phyloP scores from a whole-genome alignment of 2,888 invertebrate species.

The Agapostemon virescens region DNA sequence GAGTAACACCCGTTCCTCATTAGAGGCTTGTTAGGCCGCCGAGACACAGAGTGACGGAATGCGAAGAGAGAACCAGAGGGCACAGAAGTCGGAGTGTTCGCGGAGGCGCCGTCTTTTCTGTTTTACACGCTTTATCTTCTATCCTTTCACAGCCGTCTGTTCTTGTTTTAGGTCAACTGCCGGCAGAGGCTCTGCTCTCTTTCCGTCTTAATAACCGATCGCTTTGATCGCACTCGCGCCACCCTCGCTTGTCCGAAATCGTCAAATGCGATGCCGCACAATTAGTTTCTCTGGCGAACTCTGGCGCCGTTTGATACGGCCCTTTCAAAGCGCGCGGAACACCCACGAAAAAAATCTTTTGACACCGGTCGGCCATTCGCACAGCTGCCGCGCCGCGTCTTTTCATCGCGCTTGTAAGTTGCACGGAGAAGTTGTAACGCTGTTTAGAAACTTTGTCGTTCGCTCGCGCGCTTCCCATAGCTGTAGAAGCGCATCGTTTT shows the following conservation, averaged over 20 bases:
- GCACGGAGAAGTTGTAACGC: background rate
- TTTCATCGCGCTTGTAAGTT: background rate
- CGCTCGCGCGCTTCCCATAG: background rate
- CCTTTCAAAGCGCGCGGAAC: background rate
- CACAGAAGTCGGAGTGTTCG: constrained; percentile 58
- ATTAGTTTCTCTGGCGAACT: background rate
- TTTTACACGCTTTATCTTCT: constrained; percentile 38
- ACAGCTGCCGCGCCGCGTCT: background rate
- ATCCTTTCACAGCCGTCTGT: constrained; percentile 26
- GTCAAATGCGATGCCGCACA: background rate
- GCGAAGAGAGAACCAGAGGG: constrained; percentile 55
- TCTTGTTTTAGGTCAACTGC: constrained; percentile 50
- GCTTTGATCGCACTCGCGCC: constrained; percentile 40
- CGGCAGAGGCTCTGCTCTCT: constrained; percentile 9
- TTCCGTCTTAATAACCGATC: constrained; percentile 53
- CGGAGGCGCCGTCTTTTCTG: constrained; percentile 59
- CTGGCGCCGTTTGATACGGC: background rate
- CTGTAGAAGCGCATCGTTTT: background rate
- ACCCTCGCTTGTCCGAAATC: background rate
- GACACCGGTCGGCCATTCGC: background rate
- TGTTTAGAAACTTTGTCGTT: constrained; percentile 2
- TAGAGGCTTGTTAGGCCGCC: constrained; percentile 77
- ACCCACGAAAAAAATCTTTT: background rate
- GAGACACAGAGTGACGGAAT: constrained; percentile 73
- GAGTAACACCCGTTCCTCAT: constrained; percentile 78